phyloP scores from a whole-genome alignment of 2,113 vertebrate genomes.

The Spea bombifrons region DNA sequence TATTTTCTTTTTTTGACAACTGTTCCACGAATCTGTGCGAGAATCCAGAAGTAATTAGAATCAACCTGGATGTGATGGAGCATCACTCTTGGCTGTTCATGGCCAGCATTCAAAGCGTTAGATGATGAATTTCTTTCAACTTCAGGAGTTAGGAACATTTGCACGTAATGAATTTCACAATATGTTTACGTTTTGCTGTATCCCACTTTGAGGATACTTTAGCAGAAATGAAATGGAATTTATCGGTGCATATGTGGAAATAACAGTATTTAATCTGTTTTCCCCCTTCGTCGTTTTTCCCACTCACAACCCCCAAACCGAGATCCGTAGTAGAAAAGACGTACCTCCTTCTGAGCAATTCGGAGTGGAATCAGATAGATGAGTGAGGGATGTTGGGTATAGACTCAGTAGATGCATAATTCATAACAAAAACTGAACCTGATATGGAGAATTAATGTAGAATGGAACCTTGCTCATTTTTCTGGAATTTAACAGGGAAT shows the following conservation, averaged over 20 bases:
- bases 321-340: not conserved
- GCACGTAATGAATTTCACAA: not conserved
- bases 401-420: not conserved
- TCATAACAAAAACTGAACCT: not conserved
- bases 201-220: not conserved
- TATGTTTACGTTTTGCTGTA: not conserved
- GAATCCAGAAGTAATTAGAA: no score
- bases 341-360: not conserved
- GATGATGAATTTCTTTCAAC: no score
- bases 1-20: no score
- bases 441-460: not conserved
- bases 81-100: no score
- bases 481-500: not conserved
- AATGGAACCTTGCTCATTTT: not conserved
- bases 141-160: no score
- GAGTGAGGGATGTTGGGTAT: not conserved
- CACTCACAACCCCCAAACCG: not conserved
- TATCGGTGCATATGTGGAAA: not conserved
- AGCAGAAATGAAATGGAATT: not conserved
- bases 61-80: no score
- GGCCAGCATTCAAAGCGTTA: no score
- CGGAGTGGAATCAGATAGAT: not conserved
- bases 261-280: not conserved
- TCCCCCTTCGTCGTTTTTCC: no score
- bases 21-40: no score